Evolutionary conservation across 2,797 vertebrate genomes (phyloP).

Genomic region (Sciurus carolinensis): DNA sequence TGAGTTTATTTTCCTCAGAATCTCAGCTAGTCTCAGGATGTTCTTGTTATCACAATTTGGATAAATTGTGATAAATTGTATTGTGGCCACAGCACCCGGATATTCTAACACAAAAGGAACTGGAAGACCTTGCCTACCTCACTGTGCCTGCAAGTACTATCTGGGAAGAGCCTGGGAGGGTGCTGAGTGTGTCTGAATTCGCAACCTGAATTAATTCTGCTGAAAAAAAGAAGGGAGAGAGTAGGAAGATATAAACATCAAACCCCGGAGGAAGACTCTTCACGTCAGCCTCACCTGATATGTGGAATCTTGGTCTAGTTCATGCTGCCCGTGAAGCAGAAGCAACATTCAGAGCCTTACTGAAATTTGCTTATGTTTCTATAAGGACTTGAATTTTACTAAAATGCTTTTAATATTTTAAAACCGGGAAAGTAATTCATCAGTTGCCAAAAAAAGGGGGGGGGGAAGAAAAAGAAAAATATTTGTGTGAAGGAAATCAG

Average conservation of each 20-base stretch:
- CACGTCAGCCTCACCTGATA: background rate
- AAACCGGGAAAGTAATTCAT: slow-evolving; percentile 9
- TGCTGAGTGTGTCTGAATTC: background rate
- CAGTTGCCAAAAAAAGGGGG: background rate
- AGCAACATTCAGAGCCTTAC: background rate
- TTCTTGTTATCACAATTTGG: background rate
- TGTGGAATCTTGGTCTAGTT: background rate
- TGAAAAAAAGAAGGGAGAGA: background rate
- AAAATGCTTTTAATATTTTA: slow-evolving; percentile 13
- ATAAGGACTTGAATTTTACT: background rate
- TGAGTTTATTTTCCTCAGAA: background rate
- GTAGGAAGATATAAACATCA: background rate
- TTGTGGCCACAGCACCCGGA: background rate
- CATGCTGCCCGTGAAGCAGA: background rate
- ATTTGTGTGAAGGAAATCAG: background rate
- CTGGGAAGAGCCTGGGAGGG: background rate
- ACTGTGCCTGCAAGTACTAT: too few species aligned
- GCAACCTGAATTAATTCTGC: background rate
- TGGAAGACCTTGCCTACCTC: fast-evolving
- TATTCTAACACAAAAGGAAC: background rate
- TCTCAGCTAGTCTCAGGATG: background rate
- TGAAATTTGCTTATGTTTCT: background rate
- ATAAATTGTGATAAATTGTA: too few species aligned
- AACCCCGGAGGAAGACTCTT: background rate
- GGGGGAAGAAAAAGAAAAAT: background rate